Evolutionary conservation across 2,888 invertebrate genomes (phyloP).

Genomic region (Pristionchus maxplancki): DNA sequence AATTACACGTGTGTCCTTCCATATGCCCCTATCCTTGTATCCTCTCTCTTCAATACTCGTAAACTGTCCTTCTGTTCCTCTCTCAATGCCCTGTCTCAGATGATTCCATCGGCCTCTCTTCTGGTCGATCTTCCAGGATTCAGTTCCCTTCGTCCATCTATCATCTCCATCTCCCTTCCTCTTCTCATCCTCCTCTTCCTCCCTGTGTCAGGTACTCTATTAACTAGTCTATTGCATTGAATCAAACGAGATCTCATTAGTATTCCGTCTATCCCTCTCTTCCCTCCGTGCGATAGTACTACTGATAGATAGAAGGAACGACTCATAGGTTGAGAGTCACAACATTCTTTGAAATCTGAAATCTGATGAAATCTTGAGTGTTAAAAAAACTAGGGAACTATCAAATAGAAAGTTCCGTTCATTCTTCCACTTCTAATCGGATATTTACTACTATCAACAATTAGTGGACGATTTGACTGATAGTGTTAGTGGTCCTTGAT

Average conservation of each 20-base stretch:
- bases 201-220: conserved; percentile 8
- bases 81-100: background rate
- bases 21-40: conserved; percentile 15
- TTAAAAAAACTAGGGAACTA: background rate
- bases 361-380: background rate
- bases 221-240: background rate
- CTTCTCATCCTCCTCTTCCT: conserved; percentile 37
- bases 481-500: no score
- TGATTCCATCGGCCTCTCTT: conserved; percentile 7
- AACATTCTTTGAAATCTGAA: background rate
- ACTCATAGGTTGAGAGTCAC: background rate
- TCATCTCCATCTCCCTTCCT: background rate
- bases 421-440: no score
- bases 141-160: background rate
- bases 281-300: conserved; percentile 1
- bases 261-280: background rate
- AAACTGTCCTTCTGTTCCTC: background rate
- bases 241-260: conserved; percentile 21
- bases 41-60: background rate
- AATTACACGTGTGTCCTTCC: conserved; percentile 41
- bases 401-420: background rate
- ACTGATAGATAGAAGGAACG: background rate
- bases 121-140: background rate
- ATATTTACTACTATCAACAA: no score
- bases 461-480: no score